Conservation (phyloP, 2,113 vertebrate species). For the Cyprinus carpio region DNA sequence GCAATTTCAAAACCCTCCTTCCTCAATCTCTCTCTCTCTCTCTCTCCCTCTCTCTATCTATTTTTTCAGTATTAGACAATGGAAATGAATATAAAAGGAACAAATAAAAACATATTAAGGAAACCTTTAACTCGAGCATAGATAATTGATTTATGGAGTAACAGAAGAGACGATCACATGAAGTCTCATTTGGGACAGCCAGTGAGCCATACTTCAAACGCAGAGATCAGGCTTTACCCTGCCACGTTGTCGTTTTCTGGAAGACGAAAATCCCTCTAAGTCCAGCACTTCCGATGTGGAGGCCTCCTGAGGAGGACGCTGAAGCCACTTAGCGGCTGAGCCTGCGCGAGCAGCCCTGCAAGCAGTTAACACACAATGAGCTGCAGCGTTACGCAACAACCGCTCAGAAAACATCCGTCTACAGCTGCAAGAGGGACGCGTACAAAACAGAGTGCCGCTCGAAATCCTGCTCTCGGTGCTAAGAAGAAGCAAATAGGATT, state of each 20-base stretch:
- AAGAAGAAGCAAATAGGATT: slow-evolving; percentile 55
- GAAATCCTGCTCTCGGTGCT: slow-evolving; percentile 54
- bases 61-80: slow-evolving; percentile 61
- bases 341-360: slow-evolving; percentile 60
- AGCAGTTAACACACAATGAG: slow-evolving; percentile 63
- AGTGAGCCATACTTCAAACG: slow-evolving; percentile 56
- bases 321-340: slow-evolving; percentile 63
- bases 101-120: slow-evolving; percentile 64
- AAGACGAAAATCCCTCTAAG: slow-evolving; percentile 64
- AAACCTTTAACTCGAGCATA: slow-evolving; percentile 64
- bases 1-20: slow-evolving; percentile 56
- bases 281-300: slow-evolving; percentile 55
- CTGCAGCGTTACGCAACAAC: slow-evolving; percentile 68
- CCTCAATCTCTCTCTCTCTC: neutral
- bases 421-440: slow-evolving; percentile 56
- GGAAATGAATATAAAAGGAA: slow-evolving; percentile 43
- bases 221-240: slow-evolving; percentile 56
- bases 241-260: slow-evolving; percentile 49
- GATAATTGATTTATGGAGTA: slow-evolving; percentile 74
- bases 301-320: slow-evolving; percentile 57
- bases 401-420: slow-evolving; percentile 59
- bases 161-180: slow-evolving; percentile 60
- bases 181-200: slow-evolving; percentile 53
- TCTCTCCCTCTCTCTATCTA: neutral
- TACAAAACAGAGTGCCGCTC: slow-evolving; percentile 57